A percentile compares a stretch with the other conserved stretches of the same genome.
Evolutionary conservation across 1,140 invertebrate genomes (phyloP).

Genomic region (Holcopasites calliopsidis): DNA sequence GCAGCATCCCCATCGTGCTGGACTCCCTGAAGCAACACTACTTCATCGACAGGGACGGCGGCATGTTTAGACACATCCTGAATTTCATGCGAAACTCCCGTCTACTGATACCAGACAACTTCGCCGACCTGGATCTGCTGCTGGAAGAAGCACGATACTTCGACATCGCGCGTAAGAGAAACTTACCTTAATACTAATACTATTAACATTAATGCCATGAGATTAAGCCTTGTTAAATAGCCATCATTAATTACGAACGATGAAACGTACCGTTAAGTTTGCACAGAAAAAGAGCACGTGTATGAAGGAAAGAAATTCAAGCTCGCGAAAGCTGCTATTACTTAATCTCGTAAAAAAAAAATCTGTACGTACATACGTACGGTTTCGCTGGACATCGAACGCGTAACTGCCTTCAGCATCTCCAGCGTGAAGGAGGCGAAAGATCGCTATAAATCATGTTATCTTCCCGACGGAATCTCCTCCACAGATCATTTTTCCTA

Average conservation of each 20-base stretch:
- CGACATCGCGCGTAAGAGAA: constrained; percentile 90
- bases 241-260: neutral
- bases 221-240: neutral
- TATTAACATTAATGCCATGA: neutral
- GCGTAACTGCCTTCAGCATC: neutral
- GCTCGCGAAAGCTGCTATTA: neutral
- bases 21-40: constrained; percentile 98
- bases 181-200: neutral
- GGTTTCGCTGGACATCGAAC: constrained; percentile 9
- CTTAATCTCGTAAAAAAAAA: constrained; percentile 19
- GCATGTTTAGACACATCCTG: constrained; percentile 97
- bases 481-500: constrained; percentile 34
- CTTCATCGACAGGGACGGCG: constrained; percentile 97
- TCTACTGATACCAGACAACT: constrained; percentile 92
- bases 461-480: constrained; percentile 16
- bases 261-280: constrained; percentile 10
- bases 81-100: constrained; percentile 96
- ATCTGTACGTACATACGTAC: too few relatives aligned
- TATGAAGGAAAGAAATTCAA: neutral
- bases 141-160: constrained; percentile 96
- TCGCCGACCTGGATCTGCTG: constrained; percentile 93
- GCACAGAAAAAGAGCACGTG: too few relatives aligned
- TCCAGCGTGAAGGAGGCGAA: neutral
- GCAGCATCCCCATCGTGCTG: constrained; percentile 97
- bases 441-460: constrained; percentile 32